phyloP scores from a whole-genome alignment of 2,113 vertebrate species.

The Alethe diademata region DNA sequence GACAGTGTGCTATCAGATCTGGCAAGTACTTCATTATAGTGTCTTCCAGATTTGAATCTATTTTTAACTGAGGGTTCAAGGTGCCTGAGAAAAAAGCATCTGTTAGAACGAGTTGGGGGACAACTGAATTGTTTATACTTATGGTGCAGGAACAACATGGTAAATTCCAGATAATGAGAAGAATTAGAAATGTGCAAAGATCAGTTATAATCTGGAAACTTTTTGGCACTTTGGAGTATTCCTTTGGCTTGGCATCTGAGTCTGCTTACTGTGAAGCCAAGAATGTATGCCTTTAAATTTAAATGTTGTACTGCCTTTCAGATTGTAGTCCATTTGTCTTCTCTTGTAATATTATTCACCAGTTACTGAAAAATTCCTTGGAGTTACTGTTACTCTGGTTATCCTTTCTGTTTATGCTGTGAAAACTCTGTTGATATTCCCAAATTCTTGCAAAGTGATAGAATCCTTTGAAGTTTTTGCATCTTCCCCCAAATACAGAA shows the following conservation, averaged over 20 bases:
- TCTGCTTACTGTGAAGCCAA: not conserved
- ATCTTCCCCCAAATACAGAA: not conserved
- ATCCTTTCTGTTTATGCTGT: constrained; percentile 39
- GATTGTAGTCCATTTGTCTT: not conserved
- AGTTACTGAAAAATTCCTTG: constrained; percentile 15
- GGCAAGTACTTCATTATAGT: not conserved
- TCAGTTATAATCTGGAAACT: not conserved
- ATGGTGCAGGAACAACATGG: not conserved
- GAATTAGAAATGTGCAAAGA: not conserved
- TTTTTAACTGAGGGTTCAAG: not conserved
- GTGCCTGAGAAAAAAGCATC: not conserved
- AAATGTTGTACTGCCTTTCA: not conserved
- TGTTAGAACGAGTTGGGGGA: not conserved
- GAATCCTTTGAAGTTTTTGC: constrained; percentile 41
- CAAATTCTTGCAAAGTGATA: not conserved
- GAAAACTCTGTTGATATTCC: constrained; percentile 41
- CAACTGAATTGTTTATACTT: not conserved
- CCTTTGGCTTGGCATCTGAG: not conserved
- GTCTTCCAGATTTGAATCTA: not conserved
- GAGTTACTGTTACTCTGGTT: constrained; percentile 3
- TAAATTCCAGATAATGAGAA: not conserved
- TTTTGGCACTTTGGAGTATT: not conserved
- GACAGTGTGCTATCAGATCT: not conserved
- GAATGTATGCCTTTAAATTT: not conserved
- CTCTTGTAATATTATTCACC: not conserved